Conservation (phyloP, 2,797 vertebrate species). For the Lophotriccus pileatus region DNA sequence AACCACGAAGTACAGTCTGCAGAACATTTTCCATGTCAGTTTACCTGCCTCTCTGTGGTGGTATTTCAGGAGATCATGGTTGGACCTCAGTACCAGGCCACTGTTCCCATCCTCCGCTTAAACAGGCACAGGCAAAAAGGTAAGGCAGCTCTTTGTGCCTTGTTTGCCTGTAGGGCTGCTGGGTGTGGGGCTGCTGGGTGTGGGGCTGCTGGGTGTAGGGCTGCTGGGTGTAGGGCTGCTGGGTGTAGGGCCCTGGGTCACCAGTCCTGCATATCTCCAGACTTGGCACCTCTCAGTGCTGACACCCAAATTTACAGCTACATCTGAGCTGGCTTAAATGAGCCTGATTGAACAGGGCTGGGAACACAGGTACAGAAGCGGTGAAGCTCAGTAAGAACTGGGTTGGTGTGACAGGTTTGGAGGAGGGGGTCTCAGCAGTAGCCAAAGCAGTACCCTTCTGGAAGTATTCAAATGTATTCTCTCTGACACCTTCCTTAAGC, state of each 20-base stretch:
- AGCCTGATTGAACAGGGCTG: neutral
- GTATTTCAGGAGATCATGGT: constrained; percentile 91
- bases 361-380: neutral
- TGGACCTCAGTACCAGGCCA: constrained; percentile 90
- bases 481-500: neutral
- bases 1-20: neutral
- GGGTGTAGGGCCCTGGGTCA: neutral
- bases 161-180: neutral
- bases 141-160: constrained; percentile 24
- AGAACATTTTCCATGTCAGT: neutral
- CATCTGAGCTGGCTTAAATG: neutral
- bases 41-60: neutral
- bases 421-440: neutral
- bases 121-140: constrained; percentile 82
- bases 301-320: neutral
- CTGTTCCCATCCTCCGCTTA: constrained; percentile 81
- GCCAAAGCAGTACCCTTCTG: neutral
- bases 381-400: neutral
- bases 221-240: neutral
- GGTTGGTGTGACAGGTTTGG: neutral
- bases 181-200: neutral
- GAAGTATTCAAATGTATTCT: neutral
- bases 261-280: neutral
- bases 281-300: neutral
- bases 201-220: neutral